phyloP scores from a whole-genome alignment of 2,888 invertebrate species.

The Drosophila mulleri region DNA sequence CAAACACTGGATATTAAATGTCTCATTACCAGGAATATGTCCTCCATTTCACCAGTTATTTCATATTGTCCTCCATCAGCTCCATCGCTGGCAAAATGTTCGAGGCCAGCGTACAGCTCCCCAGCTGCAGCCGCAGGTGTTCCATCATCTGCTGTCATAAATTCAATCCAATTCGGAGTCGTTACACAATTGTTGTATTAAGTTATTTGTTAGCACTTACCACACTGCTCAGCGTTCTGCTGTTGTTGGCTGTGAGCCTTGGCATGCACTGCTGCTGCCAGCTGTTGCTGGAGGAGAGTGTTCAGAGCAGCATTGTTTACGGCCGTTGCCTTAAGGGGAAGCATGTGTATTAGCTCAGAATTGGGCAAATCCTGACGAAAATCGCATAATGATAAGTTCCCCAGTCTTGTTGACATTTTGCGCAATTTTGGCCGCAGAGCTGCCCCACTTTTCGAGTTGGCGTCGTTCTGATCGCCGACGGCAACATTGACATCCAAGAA shows the following conservation, averaged over 20 bases:
- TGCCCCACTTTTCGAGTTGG: slow-evolving; percentile 50
- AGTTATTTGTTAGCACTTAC: slow-evolving; percentile 39
- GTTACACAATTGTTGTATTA: too few relatives aligned
- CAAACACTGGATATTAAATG: not conserved
- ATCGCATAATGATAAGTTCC: slow-evolving; percentile 83
- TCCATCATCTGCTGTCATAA: slow-evolving; percentile 44
- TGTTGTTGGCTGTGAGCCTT: slow-evolving; percentile 59
- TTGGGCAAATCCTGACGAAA: slow-evolving; percentile 83
- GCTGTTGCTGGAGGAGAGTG: slow-evolving; percentile 80
- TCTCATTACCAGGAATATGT: slow-evolving; percentile 83
- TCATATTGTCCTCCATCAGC: slow-evolving; percentile 83
- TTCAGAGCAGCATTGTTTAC: slow-evolving; percentile 74
- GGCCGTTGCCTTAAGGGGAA: slow-evolving; percentile 80
- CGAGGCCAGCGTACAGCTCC: slow-evolving; percentile 83
- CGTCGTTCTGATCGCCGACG: slow-evolving; percentile 53
- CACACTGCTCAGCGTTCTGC: slow-evolving; percentile 54
- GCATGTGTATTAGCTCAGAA: slow-evolving; percentile 83
- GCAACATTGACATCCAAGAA: slow-evolving; percentile 70
- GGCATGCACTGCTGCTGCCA: slow-evolving; percentile 74
- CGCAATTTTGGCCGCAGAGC: slow-evolving; percentile 73
- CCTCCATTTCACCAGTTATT: slow-evolving; percentile 84
- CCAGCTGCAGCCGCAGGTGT: slow-evolving; percentile 44
- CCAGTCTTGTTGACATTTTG: slow-evolving; percentile 81
- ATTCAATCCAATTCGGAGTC: not conserved
- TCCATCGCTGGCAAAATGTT: slow-evolving; percentile 81